A percentile compares a stretch with the other conserved stretches of the same genome.
phyloP scores from a whole-genome alignment of 2,888 invertebrate species.

The Seira ritae region DNA sequence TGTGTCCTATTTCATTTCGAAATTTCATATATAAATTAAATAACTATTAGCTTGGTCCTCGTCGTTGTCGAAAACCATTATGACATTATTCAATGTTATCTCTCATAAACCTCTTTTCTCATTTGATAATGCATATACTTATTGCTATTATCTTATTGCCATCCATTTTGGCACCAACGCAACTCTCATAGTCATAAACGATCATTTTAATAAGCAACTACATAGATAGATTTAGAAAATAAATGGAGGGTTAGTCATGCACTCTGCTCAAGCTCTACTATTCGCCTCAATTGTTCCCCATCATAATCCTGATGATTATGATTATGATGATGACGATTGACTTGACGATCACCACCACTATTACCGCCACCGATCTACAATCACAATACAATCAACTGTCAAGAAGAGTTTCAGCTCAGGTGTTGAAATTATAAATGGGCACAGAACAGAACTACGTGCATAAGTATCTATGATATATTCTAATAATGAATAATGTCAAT shows the following conservation, averaged over 20 bases:
- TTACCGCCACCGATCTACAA: too few relatives aligned
- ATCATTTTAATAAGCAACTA: conserved; percentile 9
- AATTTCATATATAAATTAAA: conserved; percentile 59
- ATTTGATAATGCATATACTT: conserved; percentile 43
- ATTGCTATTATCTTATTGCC: conserved; percentile 26
- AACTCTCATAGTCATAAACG: conserved; percentile 2
- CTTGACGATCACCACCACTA: too few relatives aligned
- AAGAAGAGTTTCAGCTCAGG: background rate
- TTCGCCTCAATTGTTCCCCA: too few relatives aligned
- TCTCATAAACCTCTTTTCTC: conserved; percentile 46
- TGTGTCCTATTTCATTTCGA: conserved; percentile 61
- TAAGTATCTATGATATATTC: too few relatives aligned
- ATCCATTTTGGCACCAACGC: conserved; percentile 58
- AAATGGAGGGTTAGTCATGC: background rate
- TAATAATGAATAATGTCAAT: too few relatives aligned
- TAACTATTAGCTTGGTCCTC: conserved; percentile 53
- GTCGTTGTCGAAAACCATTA: conserved; percentile 58
- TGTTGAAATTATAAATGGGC: background rate
- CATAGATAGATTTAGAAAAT: background rate
- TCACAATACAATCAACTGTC: too few relatives aligned
- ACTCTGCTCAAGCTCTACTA: too few relatives aligned
- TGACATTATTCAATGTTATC: conserved; percentile 53
- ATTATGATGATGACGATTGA: background rate
- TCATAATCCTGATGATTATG: too few relatives aligned
- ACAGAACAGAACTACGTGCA: background rate